These are phyloP conservation scores for Drosophila tristis DNA, from an alignment of 1,140 invertebrate species.

Conservation along the genomic window DNA sequence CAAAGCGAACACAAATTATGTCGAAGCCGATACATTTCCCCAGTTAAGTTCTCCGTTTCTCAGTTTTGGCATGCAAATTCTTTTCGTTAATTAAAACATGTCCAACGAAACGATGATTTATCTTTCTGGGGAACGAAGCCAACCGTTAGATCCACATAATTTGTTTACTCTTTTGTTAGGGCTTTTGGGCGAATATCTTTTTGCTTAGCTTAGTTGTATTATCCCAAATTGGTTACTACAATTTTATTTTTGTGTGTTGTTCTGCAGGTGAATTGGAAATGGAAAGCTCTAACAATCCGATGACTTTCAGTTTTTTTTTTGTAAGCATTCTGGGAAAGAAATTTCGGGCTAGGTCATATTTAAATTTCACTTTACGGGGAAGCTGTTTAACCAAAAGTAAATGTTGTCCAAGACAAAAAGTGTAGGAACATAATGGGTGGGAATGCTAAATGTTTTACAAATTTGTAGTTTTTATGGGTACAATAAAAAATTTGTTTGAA, in stretches of 20 bases:
- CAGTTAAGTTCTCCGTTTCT: background rate
- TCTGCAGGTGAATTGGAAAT: constrained; percentile 54
- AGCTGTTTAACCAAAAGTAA: constrained; percentile 3
- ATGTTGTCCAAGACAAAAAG: background rate
- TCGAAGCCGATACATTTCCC: constrained; percentile 19
- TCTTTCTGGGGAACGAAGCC: constrained; percentile 45
- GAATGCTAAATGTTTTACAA: constrained; percentile 7
- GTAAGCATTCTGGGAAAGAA: constrained; percentile 22
- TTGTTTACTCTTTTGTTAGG: constrained; percentile 44
- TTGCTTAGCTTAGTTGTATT: background rate
- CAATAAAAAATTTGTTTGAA: background rate
- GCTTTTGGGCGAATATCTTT: background rate
- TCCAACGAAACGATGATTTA: constrained; percentile 40
- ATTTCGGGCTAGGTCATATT: constrained; percentile 15
- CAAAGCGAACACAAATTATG: constrained; percentile 48
- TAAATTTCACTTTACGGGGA: constrained; percentile 38
- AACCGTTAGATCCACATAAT: constrained; percentile 68
- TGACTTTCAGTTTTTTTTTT: constrained; percentile 62
- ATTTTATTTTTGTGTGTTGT: constrained; percentile 48
- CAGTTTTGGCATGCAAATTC: constrained; percentile 36
- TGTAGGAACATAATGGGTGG: background rate
- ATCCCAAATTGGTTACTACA: constrained; percentile 46
- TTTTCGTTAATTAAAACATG: constrained; percentile 60
- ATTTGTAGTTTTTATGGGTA: background rate
- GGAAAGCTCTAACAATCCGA: constrained; percentile 44